Conservation (phyloP, 2,113 vertebrate species). For the Guaruba guarouba region DNA sequence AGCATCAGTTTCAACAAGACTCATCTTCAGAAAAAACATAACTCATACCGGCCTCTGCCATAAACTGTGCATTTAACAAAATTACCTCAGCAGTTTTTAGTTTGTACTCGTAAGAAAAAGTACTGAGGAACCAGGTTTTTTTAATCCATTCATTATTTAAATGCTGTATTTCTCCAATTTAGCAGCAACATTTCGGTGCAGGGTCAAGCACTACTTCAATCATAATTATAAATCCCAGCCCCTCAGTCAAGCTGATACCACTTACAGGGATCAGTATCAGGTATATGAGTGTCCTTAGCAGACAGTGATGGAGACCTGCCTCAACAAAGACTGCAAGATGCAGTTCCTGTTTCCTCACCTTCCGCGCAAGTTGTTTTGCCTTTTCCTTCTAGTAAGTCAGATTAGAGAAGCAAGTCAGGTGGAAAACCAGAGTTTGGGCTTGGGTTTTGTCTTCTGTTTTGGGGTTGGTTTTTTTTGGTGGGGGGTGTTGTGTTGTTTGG, state of each 20-base stretch:
- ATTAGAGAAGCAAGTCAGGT: neutral
- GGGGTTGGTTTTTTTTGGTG: no score
- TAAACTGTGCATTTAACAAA: neutral
- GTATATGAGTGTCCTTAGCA: neutral
- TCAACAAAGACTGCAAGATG: neutral
- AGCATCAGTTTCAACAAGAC: neutral
- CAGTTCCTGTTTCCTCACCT: neutral
- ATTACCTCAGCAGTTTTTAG: neutral
- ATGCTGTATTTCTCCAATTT: neutral
- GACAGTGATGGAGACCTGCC: neutral
- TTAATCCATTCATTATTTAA: neutral
- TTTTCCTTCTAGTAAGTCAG: neutral
- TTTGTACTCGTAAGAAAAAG: neutral
- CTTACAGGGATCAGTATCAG: neutral
- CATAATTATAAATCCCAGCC: neutral
- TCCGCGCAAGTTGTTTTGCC: neutral
- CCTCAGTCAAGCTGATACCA: neutral
- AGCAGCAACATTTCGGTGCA: neutral
- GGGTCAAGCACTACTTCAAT: neutral
- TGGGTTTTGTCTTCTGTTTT: neutral
- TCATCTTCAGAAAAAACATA: neutral
- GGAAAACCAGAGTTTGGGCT: neutral
- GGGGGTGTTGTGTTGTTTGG: no score
- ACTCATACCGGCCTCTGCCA: neutral
- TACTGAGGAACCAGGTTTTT: neutral